Evolutionary conservation across 2,797 vertebrate genomes (phyloP).

Genomic region (Sitta carolinensis): DNA sequence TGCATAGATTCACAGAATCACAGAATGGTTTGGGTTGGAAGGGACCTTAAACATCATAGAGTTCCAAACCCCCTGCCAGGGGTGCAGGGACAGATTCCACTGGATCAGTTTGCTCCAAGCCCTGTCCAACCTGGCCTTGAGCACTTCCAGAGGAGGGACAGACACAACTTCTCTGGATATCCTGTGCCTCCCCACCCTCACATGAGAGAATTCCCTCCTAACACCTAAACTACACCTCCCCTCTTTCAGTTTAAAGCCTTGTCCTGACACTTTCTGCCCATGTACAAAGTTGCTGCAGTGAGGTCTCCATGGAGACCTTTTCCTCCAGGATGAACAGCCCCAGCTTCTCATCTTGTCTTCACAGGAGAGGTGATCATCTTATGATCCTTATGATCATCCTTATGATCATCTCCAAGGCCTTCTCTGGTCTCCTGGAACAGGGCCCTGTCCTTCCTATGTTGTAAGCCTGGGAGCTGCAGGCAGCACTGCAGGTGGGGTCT

Average conservation of each 20-base stretch:
- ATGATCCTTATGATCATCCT: too few species aligned
- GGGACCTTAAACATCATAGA: background rate
- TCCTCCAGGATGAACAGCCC: background rate
- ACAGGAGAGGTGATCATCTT: background rate
- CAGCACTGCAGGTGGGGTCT: background rate
- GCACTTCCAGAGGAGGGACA: background rate
- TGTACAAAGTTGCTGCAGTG: background rate
- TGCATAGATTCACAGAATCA: background rate
- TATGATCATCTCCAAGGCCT: background rate
- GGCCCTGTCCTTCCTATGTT: accelerated
- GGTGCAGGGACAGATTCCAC: background rate
- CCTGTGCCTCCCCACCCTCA: background rate
- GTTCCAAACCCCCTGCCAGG: background rate
- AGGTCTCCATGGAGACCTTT: background rate
- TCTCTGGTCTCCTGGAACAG: background rate
- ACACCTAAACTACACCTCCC: background rate
- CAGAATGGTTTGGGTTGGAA: background rate
- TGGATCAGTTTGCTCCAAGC: background rate
- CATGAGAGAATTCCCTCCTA: background rate
- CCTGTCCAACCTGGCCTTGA: background rate
- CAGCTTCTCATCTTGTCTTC: background rate
- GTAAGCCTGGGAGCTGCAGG: background rate
- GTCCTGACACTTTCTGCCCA: background rate
- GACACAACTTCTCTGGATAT: background rate
- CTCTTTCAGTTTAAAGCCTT: background rate